Evolutionary conservation across 2,797 vertebrate species (phyloP).

Genomic region (Hozukius guyotensis): DNA sequence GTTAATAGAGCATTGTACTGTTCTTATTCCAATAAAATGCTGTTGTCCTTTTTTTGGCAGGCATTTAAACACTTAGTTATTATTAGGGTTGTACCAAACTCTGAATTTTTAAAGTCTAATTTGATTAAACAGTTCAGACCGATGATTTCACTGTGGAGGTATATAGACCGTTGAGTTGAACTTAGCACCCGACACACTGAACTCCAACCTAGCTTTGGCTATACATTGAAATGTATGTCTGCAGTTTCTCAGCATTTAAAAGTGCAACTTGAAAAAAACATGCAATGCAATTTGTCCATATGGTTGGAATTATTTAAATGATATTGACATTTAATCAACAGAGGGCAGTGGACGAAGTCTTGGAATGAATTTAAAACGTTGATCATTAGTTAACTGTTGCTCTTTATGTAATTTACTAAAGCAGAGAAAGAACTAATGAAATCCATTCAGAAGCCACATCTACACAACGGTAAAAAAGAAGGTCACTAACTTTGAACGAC

Average conservation of each 20-base stretch:
- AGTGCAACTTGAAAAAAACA: neutral
- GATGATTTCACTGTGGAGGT: neutral
- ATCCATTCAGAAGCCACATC: neutral
- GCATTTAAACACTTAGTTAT: slow-evolving; percentile 45
- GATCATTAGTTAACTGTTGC: too few relatives aligned
- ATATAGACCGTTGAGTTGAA: neutral
- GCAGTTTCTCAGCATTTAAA: neutral
- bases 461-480: neutral
- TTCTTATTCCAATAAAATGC: slow-evolving; percentile 52
- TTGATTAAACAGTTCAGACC: slow-evolving; percentile 8
- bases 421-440: neutral
- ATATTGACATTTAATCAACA: neutral
- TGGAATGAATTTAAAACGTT: neutral
- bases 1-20: slow-evolving; percentile 59
- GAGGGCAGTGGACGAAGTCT: neutral
- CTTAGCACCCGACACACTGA: neutral
- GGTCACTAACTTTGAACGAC: neutral
- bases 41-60: slow-evolving; percentile 60
- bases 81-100: slow-evolving; percentile 37
- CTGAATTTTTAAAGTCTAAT: slow-evolving; percentile 1
- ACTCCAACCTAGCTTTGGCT: neutral
- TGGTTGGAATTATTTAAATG: neutral
- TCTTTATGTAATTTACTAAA: too few relatives aligned
- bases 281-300: neutral
- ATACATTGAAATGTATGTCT: neutral